Evolutionary conservation across 2,113 vertebrate species (phyloP).

Genomic region (Melanerpes aurifrons): DNA sequence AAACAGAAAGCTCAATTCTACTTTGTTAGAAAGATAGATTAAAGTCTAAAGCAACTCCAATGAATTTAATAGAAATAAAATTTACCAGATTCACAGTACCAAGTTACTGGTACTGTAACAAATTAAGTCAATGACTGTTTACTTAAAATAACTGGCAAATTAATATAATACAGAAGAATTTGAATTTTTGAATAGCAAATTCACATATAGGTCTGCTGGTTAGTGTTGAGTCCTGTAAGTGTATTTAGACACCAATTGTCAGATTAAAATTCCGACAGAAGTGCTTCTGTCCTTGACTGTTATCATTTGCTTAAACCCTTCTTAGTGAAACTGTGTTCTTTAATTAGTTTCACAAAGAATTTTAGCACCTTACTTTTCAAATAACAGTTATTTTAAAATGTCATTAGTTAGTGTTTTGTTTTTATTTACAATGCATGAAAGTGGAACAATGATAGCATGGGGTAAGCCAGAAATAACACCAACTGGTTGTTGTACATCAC

Average conservation of each 20-base stretch:
- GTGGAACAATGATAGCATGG: background rate
- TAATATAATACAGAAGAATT: background rate
- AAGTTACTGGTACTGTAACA: background rate
- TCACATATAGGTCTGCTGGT: background rate
- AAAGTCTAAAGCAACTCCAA: background rate
- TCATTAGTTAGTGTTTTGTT: background rate
- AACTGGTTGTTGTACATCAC: background rate
- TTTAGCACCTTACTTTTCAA: constrained; percentile 26
- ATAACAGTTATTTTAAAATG: background rate
- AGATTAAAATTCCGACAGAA: background rate
- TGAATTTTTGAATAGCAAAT: background rate
- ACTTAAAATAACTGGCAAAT: background rate
- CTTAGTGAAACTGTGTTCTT: constrained; percentile 7
- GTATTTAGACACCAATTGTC: background rate
- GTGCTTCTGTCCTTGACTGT: background rate
- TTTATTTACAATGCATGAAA: background rate
- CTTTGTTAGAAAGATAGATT: background rate
- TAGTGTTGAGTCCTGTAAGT: background rate
- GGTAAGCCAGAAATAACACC: background rate
- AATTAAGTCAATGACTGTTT: background rate
- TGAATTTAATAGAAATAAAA: background rate
- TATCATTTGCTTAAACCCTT: constrained; percentile 1
- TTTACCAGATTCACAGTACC: background rate
- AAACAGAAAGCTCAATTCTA: background rate
- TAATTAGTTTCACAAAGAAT: constrained; percentile 26